Evolutionary conservation across 30 jellyfish, hydroid and myxozoan species (phyloP), one percentile per base, ranked within the genome.

Genomic region (Chironex yamaguchii): DNA sequence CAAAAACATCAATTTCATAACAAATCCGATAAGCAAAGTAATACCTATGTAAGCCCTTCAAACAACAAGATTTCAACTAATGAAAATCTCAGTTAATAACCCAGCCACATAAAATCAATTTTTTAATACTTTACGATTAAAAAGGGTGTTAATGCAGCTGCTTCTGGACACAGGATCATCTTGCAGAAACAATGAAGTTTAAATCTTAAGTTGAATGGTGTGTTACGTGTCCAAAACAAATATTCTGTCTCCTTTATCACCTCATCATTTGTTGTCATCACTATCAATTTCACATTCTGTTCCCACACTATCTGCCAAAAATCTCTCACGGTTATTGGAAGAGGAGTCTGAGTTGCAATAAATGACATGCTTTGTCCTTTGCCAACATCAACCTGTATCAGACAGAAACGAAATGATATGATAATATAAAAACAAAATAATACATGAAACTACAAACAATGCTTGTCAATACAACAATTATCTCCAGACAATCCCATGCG

Each of bases 291-390:
- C 26, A 94, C 62, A 34, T 83, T 85, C 32, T 89, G 88, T 70
- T 94, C 97, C 99, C 99, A 94, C 21, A 94, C 79, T 97, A 94
- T 94, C 34, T 88, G 97, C 99, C 99, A 94, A 62, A 94, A 94
- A 62, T 88, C 94, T 29, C 77, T 82, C 2, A 67, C 87, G 9
- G 99, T 88, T 22, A 76, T 68, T 35, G 88, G 89, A 29, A 89
- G 52, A 0, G 99, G 99, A 29, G 93, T 67, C 54, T 94, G 99
- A 22, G 97, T 94, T 52, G 92, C 99, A 87, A 94, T 85, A 64
- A 82, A 94, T 17, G 81, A 42, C 12, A 88, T 50, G 0, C 66
- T 28, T 3, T 67, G 36, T 25, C 62, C 36, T 69, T 85, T 86
- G 25, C 94, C 96, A 42, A 82, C 91, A 58, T 81, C 90, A 32